A percentile compares a stretch with the other conserved stretches of the same genome.
phyloP scores from a whole-genome alignment of 92 coral and sea anemone genomes.

The Umimayanthus chanpuru region DNA sequence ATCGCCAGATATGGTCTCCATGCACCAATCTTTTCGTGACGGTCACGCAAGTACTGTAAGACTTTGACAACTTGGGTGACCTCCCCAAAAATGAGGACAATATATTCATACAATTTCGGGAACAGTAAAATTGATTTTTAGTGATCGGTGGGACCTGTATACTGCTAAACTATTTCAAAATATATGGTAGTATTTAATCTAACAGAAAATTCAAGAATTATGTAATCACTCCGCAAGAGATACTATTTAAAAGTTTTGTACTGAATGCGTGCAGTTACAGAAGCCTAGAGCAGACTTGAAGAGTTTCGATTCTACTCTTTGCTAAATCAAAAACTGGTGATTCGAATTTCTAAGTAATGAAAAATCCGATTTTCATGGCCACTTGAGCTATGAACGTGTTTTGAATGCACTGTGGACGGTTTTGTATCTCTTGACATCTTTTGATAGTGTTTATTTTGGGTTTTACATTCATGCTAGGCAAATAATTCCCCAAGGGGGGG shows the following conservation, averaged over 20 bases:
- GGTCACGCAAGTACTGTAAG: not conserved
- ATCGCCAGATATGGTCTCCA: too few species aligned
- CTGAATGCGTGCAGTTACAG: not conserved
- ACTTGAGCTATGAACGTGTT: not conserved
- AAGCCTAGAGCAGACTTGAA: not conserved
- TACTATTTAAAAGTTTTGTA: constrained; percentile 1
- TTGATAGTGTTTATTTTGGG: not conserved
- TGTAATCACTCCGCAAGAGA: not conserved
- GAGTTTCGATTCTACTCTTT: not conserved
- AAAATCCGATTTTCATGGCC: not conserved
- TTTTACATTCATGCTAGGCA: not conserved
- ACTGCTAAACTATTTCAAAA: not conserved
- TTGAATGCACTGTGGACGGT: not conserved
- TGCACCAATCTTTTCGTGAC: too few species aligned
- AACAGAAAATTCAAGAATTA: not conserved
- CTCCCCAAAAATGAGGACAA: too few species aligned
- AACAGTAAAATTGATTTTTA: not conserved
- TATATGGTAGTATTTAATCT: not conserved
- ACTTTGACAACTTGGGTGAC: not conserved
- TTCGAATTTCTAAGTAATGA: not conserved
- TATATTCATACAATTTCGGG: too few species aligned
- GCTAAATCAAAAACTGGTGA: not conserved
- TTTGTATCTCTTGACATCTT: not conserved
- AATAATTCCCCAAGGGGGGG: too few species aligned
- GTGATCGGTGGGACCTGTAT: not conserved